Base-by-base conservation (phyloP, 2,113 vertebrate species). In the Lepus europaeus region DNA sequence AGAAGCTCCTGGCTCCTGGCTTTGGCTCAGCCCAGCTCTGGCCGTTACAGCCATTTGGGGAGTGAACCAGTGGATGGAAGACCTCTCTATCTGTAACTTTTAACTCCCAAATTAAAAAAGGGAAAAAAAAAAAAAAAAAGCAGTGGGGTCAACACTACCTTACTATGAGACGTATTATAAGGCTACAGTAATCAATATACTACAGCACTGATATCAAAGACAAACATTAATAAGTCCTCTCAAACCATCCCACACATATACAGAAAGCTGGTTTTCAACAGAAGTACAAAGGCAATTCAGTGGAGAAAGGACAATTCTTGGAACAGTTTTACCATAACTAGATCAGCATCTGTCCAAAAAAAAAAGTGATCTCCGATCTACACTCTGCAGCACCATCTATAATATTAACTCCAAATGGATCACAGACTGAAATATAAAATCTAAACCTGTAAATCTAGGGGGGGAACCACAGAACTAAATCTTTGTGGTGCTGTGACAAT, bases 381-480 rank as follows among this genome's bases (percentile, higher is more conserved):
- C 13, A 68, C 1, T 27, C n/a, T 61, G 7, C 2, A 82, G 36
- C 12, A 88, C 25, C 31, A 84, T 12, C 82, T 56, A 63, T 27
- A 95, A 74, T 63, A 89, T 12, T 81, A 94, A 89, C 13, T 93
- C 36, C 68, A 94, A 95, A 80, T 53, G 36, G 51, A 81, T 59
- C 72, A 74, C 0, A 64, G n/a, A 88, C 13, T 82, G 93, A 84
- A 96, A 93, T 31, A 13, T 53, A 87, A 86, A 86, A 74, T 9
- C 25, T 53, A 49, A 89, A 91, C 80, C 51, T 80, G 10, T 36
- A 49, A 92, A 80, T 53, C 4, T n/a, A n/a, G 12, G 5, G 5
- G 33, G 27, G 10, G 51, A 82, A 56, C 9, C 16, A 66, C 0
- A 72, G 9, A 13, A 39, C n/a, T 25, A 92, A 96, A 76, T 11